Percentiles rank a stretch among this genome's conserved stretches.
Conservation (phyloP, 2,888 invertebrate genomes). For the Tuta absoluta region DNA sequence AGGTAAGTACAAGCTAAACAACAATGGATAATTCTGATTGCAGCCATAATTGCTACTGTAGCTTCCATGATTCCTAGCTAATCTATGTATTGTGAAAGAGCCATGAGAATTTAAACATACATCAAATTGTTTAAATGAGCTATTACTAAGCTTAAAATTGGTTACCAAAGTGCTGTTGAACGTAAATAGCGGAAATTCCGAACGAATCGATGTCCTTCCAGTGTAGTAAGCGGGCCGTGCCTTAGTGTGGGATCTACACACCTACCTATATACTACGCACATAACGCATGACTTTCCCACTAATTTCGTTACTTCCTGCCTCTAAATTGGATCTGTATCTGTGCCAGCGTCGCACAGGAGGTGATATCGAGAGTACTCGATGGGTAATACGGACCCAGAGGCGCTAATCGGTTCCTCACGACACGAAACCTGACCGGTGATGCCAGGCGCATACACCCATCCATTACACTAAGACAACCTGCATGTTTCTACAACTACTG, state of each 20-base stretch:
- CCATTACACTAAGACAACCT: constrained; percentile 11
- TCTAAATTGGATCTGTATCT: constrained; percentile 34
- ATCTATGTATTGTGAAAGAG: constrained; percentile 1
- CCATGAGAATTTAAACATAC: background rate
- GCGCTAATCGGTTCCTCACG: constrained; percentile 49
- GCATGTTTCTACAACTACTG: background rate
- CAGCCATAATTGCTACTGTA: constrained; percentile 13
- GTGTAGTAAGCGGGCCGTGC: constrained; percentile 68
- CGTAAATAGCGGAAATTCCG: constrained; percentile 40
- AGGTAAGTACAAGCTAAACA: constrained; percentile 13
- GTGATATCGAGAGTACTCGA: constrained; percentile 45
- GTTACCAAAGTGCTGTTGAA: background rate
- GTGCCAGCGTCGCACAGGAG: constrained; percentile 33
- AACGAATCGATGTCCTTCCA: constrained; percentile 65
- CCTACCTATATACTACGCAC: constrained; percentile 43
- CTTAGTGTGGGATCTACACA: constrained; percentile 45
- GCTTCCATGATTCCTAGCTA: background rate
- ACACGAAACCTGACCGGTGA: constrained; percentile 48
- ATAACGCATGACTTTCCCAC: constrained; percentile 43
- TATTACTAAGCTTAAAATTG: background rate
- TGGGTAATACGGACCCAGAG: constrained; percentile 43
- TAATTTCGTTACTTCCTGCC: constrained; percentile 45
- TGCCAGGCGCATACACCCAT: constrained; percentile 52
- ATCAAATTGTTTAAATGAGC: constrained; percentile 2
- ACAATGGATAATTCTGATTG: constrained; percentile 22